phyloP scores from a whole-genome alignment of 2,888 invertebrate genomes.

The Poecilobothrus nobilitatus region DNA sequence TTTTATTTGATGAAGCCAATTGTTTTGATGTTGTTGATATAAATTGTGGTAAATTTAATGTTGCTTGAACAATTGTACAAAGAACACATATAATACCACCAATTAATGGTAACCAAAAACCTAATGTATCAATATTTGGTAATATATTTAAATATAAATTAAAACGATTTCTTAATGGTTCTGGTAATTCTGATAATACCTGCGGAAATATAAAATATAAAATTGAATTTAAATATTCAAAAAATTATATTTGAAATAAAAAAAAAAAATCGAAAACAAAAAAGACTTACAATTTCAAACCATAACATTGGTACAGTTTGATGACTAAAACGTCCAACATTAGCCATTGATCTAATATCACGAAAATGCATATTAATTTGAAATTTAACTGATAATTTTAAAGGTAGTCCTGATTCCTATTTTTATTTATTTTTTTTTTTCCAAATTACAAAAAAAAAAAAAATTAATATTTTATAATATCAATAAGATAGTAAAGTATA shows the following conservation, averaged over 20 bases:
- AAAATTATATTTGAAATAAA: not conserved
- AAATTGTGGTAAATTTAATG: conserved; percentile 34
- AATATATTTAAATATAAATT: conserved; percentile 63
- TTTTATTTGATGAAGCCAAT: not conserved
- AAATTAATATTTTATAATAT: conserved; percentile 13
- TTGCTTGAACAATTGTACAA: conserved; percentile 37
- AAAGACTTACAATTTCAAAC: conserved; percentile 79
- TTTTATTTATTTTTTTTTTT: conserved; percentile 20
- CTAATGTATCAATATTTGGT: conserved; percentile 51
- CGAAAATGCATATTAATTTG: conserved; percentile 81
- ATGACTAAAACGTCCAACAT: conserved; percentile 59
- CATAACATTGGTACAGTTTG: conserved; percentile 72
- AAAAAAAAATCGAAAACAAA: not conserved
- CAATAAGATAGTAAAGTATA: not conserved
- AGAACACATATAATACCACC: conserved; percentile 32
- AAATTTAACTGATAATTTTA: conserved; percentile 68
- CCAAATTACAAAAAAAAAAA: conserved; percentile 19
- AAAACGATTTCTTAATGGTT: conserved; percentile 55
- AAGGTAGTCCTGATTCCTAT: conserved; percentile 65
- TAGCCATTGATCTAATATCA: conserved; percentile 56
- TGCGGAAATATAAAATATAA: conserved; percentile 42
- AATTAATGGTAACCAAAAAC: conserved; percentile 37
- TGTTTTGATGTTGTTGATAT: conserved; percentile 1
- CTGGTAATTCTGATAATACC: conserved; percentile 62
- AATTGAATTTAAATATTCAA: conserved; percentile 14